A percentile compares a stretch with the other conserved stretches of the same genome.
phyloP scores from a whole-genome alignment of 1,140 invertebrate genomes.

The Drosophila kurseongensis region DNA sequence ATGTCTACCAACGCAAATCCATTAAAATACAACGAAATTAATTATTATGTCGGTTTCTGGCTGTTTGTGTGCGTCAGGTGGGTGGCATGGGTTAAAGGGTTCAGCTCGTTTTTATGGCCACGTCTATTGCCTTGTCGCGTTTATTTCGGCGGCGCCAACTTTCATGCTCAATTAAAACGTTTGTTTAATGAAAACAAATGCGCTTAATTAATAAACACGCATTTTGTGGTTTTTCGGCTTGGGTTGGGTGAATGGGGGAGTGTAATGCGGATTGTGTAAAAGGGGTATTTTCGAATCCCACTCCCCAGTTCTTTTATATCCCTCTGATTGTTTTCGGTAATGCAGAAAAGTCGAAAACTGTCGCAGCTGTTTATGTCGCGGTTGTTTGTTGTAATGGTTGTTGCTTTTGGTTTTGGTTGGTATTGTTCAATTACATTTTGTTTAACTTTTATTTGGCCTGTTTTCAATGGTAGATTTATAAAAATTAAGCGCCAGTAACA shows the following conservation, averaged over 20 bases:
- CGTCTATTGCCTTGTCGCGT: constrained; percentile 64
- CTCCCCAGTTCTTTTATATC: background rate
- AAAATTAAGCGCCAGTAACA: constrained; percentile 59
- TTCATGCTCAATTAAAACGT: constrained; percentile 84
- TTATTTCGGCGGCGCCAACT: constrained; percentile 69
- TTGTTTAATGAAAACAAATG: constrained; percentile 84
- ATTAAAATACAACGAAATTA: constrained; percentile 80
- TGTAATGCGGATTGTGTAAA: constrained; percentile 31
- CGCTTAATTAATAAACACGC: constrained; percentile 85
- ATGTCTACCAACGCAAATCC: constrained; percentile 65
- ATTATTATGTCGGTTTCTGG: constrained; percentile 61
- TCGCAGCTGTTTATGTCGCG: constrained; percentile 74
- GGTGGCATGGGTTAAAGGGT: constrained; percentile 25
- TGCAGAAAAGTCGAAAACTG: constrained; percentile 61
- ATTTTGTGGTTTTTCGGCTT: constrained; percentile 74
- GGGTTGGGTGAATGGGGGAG: background rate
- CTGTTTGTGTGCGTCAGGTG: constrained; percentile 21
- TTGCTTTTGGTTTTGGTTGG: constrained; percentile 34
- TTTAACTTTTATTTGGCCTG: constrained; percentile 19
- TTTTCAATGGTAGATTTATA: constrained; percentile 45
- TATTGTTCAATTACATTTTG: constrained; percentile 47
- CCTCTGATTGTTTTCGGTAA: constrained; percentile 31
- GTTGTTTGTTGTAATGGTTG: constrained; percentile 66
- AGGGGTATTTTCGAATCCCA: background rate
- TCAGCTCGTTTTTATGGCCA: constrained; percentile 39